Conservation (phyloP, 1,140 invertebrate genomes). For the Globodera ellingtonae region DNA sequence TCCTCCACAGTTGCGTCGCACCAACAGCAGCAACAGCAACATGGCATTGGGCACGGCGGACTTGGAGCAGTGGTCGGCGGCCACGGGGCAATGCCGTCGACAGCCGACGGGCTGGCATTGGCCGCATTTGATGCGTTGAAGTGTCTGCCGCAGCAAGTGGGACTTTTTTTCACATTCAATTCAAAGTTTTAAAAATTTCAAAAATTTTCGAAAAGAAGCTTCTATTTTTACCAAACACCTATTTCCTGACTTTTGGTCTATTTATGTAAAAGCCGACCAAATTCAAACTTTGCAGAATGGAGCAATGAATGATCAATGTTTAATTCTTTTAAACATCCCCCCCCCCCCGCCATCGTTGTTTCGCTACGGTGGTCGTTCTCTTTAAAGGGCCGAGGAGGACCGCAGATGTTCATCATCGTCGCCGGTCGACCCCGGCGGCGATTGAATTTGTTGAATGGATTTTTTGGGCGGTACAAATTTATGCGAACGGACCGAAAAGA, state of each 20-base stretch:
- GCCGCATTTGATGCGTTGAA: conserved; percentile 28
- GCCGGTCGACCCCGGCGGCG: too few relatives aligned
- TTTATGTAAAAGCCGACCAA: too few relatives aligned
- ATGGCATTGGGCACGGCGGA: not conserved
- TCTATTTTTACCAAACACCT: not conserved
- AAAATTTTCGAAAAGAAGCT: not conserved
- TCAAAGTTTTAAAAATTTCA: too few relatives aligned
- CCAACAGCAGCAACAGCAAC: conserved; percentile 12
- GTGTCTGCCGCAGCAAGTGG: conserved; percentile 21
- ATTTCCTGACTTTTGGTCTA: not conserved
- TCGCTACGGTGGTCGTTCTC: not conserved
- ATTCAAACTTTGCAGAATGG: too few relatives aligned
- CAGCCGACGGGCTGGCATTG: not conserved
- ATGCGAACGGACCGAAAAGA: not conserved
- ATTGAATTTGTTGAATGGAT: not conserved
- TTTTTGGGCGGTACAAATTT: not conserved
- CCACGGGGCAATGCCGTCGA: not conserved
- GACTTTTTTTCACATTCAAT: too few relatives aligned
- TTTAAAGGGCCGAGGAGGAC: not conserved
- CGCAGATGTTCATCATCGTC: not conserved
- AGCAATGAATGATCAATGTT: too few relatives aligned
- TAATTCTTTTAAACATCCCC: too few relatives aligned
- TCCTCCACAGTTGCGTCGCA: not conserved
- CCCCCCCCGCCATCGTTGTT: too few relatives aligned
- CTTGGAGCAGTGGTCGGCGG: not conserved